Conservation (phyloP, 1,140 invertebrate species). For the Neodiprion fabricii region DNA sequence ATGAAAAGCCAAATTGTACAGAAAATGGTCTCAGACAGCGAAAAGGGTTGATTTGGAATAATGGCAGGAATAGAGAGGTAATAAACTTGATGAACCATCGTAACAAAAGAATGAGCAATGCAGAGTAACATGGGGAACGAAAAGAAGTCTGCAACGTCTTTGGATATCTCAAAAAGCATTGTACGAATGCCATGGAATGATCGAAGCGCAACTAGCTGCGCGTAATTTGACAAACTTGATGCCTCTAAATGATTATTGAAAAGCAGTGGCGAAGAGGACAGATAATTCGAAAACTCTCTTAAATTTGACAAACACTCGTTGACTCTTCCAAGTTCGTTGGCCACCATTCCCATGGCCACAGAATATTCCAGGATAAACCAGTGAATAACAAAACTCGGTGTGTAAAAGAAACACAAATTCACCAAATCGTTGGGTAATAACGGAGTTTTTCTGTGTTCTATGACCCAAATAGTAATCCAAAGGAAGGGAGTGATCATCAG, state of each 20-base stretch:
- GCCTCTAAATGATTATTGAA: neutral
- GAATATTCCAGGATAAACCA: neutral
- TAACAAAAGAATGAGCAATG: neutral
- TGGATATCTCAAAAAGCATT: neutral
- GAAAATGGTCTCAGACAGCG: neutral
- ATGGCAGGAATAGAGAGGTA: neutral
- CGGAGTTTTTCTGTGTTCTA: neutral
- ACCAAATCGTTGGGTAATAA: neutral
- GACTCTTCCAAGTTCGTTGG: neutral
- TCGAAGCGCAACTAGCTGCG: neutral
- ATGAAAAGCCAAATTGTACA: neutral
- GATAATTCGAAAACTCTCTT: neutral
- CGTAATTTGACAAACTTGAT: neutral
- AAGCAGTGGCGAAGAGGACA: neutral
- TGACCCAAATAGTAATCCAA: neutral
- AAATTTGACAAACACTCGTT: neutral
- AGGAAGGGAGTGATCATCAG: neutral
- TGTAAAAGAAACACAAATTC: neutral
- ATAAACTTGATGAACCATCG: neutral
- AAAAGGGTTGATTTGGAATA: neutral
- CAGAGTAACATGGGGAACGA: neutral
- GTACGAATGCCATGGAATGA: neutral
- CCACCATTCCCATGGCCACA: neutral
- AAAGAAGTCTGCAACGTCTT: neutral
- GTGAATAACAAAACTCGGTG: neutral